A percentile compares a stretch with the other conserved stretches of the same genome.
Evolutionary conservation across 2,113 vertebrate species (phyloP).

Genomic region (Clarias batrachus): DNA sequence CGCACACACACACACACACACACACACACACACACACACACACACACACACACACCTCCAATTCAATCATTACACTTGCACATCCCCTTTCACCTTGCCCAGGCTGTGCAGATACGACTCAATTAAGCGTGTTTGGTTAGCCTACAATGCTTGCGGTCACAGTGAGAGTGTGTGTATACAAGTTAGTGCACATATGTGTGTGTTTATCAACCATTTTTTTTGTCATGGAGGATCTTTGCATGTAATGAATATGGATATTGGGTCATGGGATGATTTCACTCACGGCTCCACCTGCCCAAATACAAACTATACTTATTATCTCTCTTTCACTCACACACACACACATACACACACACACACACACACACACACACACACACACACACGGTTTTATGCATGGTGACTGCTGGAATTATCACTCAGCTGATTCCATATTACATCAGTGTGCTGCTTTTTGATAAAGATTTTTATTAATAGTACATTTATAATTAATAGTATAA

Average conservation of each 20-base stretch:
- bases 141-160: constrained; percentile 35
- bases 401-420: background rate
- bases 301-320: background rate
- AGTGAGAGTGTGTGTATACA: constrained; percentile 25
- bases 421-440: background rate
- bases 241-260: constrained; percentile 69
- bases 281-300: background rate
- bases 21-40: constrained; percentile 14
- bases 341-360: constrained; percentile 7
- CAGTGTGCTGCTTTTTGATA: background rate
- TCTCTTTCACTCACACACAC: constrained; percentile 22
- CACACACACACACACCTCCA: constrained; percentile 54
- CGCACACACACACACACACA: background rate
- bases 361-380: constrained; percentile 9
- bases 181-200: constrained; percentile 23
- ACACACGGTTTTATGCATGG: background rate
- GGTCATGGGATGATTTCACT: constrained; percentile 11
- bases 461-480: background rate
- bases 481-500: background rate
- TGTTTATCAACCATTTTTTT: constrained; percentile 59
- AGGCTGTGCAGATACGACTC: constrained; percentile 70
- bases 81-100: constrained; percentile 71
- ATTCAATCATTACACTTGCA: constrained; percentile 76
- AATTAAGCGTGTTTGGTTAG: constrained; percentile 73
- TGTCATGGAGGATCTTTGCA: constrained; percentile 61